These are phyloP conservation scores for Cryptocheilus praepositus DNA, from an alignment of 2,888 invertebrate species.

Conservation along the genomic window DNA sequence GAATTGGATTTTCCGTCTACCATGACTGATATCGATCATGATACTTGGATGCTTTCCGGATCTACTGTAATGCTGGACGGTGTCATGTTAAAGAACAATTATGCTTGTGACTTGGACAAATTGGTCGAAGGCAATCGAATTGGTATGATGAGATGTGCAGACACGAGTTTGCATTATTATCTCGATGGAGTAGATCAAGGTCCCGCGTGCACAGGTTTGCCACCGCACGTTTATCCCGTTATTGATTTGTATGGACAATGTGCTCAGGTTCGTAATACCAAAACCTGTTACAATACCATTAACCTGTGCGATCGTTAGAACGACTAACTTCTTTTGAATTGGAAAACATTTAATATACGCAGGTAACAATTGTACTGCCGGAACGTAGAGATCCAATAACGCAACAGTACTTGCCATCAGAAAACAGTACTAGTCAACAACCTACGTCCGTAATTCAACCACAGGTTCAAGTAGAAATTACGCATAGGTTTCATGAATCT, in stretches of 20 bases:
- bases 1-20: constrained; percentile 92
- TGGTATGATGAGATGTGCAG: constrained; percentile 91
- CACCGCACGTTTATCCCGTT: constrained; percentile 92
- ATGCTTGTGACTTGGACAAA: constrained; percentile 89
- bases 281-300: neutral
- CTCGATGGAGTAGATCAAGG: constrained; percentile 92
- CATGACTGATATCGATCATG: constrained; percentile 92
- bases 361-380: constrained; percentile 71
- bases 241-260: constrained; percentile 96
- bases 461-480: constrained; percentile 73
- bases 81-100: constrained; percentile 88
- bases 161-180: constrained; percentile 90
- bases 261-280: constrained; percentile 82
- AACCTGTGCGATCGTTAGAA: neutral
- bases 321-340: neutral
- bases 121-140: constrained; percentile 86
- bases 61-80: constrained; percentile 95
- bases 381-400: constrained; percentile 70
- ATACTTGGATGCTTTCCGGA: constrained; percentile 95
- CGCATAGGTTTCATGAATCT: constrained; percentile 77
- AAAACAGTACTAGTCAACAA: constrained; percentile 78
- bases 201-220: constrained; percentile 86
- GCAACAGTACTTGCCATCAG: constrained; percentile 72
- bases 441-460: constrained; percentile 78
- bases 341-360: neutral